Conservation (phyloP, 2,113 vertebrate genomes). For the Ornithorhynchus anatinus region DNA sequence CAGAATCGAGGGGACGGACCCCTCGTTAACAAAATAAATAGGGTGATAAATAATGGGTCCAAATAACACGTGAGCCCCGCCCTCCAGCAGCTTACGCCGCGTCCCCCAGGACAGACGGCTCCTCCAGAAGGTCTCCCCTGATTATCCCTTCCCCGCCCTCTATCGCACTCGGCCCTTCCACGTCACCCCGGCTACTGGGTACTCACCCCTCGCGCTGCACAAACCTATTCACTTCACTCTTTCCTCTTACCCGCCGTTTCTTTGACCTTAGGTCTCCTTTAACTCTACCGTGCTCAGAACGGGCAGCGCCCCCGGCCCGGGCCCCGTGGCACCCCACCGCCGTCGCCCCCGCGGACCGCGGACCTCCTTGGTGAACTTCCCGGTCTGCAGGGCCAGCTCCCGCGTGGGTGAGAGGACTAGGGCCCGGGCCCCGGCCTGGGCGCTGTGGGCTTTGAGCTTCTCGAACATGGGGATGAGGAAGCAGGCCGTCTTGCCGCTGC, state of each 20-base stretch:
- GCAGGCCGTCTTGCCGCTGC: conserved; percentile 95
- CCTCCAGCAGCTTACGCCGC: too few relatives aligned
- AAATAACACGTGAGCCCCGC: too few relatives aligned
- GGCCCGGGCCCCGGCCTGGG: conserved; percentile 86
- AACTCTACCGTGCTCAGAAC: too few relatives aligned
- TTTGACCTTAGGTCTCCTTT: too few relatives aligned
- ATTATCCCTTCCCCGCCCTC: too few relatives aligned
- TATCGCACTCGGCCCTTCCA: too few relatives aligned
- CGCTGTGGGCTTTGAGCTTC: conserved; percentile 83
- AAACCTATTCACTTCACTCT: rapidly evolving
- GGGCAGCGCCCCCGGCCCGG: not conserved
- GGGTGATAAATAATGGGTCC: too few relatives aligned
- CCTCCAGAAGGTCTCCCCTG: too few relatives aligned
- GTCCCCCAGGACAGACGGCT: too few relatives aligned
- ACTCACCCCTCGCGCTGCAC: not conserved
- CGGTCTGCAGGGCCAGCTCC: conserved; percentile 94
- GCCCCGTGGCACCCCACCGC: not conserved
- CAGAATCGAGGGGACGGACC: too few relatives aligned
- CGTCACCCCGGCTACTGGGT: not conserved
- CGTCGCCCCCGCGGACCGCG: rapidly evolving
- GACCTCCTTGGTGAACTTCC: conserved; percentile 98
- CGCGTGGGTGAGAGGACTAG: conserved; percentile 92
- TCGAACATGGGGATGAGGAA: conserved; percentile 97
- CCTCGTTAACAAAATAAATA: too few relatives aligned
- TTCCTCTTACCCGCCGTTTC: too few relatives aligned